Percentiles rank a stretch among this genome's conserved stretches.
Conservation (phyloP, 1,140 invertebrate genomes). For the Drosophila nikananu region DNA sequence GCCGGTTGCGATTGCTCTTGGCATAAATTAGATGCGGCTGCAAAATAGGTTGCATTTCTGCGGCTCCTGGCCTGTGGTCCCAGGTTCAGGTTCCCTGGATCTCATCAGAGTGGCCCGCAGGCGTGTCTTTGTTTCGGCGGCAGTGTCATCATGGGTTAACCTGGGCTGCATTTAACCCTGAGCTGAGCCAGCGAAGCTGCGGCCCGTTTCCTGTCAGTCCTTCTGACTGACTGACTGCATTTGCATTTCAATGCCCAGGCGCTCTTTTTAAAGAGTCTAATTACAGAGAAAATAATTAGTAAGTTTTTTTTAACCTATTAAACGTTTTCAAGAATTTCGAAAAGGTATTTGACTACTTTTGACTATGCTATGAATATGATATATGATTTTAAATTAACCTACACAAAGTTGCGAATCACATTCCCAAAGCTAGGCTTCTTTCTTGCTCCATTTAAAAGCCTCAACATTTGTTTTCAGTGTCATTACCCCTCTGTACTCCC, state of each 20-base stretch:
- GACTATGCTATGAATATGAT: too few relatives aligned
- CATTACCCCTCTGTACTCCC: not conserved
- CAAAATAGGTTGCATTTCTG: conserved; percentile 63
- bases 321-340: not conserved
- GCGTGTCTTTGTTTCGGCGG: conserved; percentile 46
- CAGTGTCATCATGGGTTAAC: conserved; percentile 47
- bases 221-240: conserved; percentile 33
- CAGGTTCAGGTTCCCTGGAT: conserved; percentile 4
- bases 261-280: conserved; percentile 14
- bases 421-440: too few relatives aligned
- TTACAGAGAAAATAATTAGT: not conserved
- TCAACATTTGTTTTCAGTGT: not conserved
- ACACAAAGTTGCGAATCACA: too few relatives aligned
- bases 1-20: conserved; percentile 63
- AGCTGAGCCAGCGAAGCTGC: conserved; percentile 43
- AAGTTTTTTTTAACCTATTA: not conserved
- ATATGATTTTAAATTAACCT: too few relatives aligned
- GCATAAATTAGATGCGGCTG: conserved; percentile 74
- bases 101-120: conserved; percentile 26
- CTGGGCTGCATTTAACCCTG: conserved; percentile 38
- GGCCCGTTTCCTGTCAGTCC: conserved; percentile 47
- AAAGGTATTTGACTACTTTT: too few relatives aligned
- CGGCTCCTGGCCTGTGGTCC: conserved; percentile 4
- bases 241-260: conserved; percentile 34
- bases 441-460: not conserved